These are phyloP conservation scores for Callyntrura guangdongensis DNA, from an alignment of 2,888 invertebrate genomes.

Conservation along the genomic window DNA sequence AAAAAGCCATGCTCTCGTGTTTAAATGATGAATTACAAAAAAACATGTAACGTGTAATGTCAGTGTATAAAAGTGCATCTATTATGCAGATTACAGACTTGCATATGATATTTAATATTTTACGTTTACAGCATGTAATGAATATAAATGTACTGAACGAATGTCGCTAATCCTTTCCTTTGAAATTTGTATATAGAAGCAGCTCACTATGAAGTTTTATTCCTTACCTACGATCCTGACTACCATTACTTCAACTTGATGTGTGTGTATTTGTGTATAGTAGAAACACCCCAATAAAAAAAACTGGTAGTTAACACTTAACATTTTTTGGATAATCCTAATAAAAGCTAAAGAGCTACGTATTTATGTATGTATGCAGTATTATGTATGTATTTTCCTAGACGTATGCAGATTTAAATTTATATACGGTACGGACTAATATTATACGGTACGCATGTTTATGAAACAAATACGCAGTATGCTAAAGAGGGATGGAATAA, in stretches of 20 bases:
- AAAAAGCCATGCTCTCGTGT: no score
- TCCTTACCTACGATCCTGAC: conserved; percentile 78
- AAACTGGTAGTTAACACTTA: conserved; percentile 61
- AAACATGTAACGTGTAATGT: background rate
- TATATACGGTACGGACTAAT: no score
- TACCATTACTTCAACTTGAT: conserved; percentile 65
- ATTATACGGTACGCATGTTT: no score
- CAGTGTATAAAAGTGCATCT: background rate
- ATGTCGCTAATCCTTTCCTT: background rate
- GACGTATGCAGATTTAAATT: background rate
- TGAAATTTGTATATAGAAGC: conserved; percentile 51
- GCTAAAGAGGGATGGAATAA: conserved; percentile 31
- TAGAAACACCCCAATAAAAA: conserved; percentile 68
- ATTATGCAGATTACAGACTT: background rate
- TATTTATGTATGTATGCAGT: conserved; percentile 24
- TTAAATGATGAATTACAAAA: no score
- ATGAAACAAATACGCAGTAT: no score
- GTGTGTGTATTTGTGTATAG: conserved; percentile 37
- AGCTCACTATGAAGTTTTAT: conserved; percentile 61
- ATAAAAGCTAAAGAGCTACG: background rate
- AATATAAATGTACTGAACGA: background rate
- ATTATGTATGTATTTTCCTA: background rate
- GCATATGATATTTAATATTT: background rate
- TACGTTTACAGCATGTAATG: background rate
- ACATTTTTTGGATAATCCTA: background rate